phyloP scores from a whole-genome alignment of 2,888 invertebrate species.

The Trissolcus brochymenae region DNA sequence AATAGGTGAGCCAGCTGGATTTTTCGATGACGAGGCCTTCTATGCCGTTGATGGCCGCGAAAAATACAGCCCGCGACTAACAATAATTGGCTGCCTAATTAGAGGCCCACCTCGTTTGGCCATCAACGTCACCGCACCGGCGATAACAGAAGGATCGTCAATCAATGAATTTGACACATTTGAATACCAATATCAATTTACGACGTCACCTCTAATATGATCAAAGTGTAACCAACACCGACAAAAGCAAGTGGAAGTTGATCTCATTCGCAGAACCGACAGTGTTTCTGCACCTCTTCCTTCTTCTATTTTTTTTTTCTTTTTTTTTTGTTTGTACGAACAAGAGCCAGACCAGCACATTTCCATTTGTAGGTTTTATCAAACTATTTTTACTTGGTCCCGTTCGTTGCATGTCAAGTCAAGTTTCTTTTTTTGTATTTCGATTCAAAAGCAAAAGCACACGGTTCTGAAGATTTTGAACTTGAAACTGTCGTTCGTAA shows the following conservation, averaged over 20 bases:
- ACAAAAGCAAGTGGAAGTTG: slow-evolving; percentile 29
- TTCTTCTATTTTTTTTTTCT: neutral
- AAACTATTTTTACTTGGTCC: slow-evolving; percentile 47
- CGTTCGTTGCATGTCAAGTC: slow-evolving; percentile 63
- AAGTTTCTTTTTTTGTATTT: slow-evolving; percentile 62
- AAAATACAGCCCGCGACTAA: neutral
- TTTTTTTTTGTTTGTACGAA: slow-evolving; percentile 34
- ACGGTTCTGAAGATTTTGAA: neutral
- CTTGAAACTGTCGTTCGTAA: neutral
- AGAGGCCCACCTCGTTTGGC: neutral
- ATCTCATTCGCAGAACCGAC: slow-evolving; percentile 39
- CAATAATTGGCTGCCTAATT: neutral
- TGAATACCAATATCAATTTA: slow-evolving; percentile 73
- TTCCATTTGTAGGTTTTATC: slow-evolving; percentile 22
- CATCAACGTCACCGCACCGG: slow-evolving; percentile 41
- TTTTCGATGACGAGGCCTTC: slow-evolving; percentile 43
- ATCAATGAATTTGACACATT: slow-evolving; percentile 67
- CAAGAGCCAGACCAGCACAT: slow-evolving; percentile 21
- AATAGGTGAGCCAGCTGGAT: slow-evolving; percentile 45
- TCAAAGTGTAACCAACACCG: slow-evolving; percentile 15
- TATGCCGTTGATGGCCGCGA: slow-evolving; percentile 32
- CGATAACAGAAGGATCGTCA: slow-evolving; percentile 53
- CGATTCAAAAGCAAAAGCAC: slow-evolving; percentile 3
- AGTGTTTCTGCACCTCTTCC: neutral
- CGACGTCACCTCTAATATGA: slow-evolving; percentile 38